A percentile compares a stretch with the other conserved stretches of the same genome.
Evolutionary conservation across 2,113 vertebrate genomes (phyloP).

Genomic region (Macaca nemestrina): DNA sequence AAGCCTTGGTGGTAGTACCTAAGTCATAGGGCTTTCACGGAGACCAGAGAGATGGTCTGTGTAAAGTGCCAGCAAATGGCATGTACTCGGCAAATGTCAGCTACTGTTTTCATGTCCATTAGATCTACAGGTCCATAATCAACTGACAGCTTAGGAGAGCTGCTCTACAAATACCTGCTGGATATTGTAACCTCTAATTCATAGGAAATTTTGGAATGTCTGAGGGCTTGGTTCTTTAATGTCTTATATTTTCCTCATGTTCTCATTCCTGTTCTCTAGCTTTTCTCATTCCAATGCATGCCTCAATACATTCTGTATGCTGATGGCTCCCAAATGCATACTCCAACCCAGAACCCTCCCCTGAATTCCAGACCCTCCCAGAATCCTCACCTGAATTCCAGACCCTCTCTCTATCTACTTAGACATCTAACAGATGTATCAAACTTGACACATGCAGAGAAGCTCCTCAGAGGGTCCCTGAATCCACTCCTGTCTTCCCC

Average conservation of each 20-base stretch:
- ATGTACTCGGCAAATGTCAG: not conserved
- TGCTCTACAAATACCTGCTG: not conserved
- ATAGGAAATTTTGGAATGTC: not conserved
- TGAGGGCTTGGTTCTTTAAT: not conserved
- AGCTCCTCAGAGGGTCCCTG: no score
- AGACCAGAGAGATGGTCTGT: not conserved
- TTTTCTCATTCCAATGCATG: not conserved
- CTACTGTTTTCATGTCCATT: not conserved
- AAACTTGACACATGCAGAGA: not conserved
- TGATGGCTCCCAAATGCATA: not conserved
- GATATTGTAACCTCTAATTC: not conserved
- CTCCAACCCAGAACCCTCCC: not conserved
- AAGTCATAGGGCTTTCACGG: not conserved
- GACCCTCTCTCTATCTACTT: not conserved
- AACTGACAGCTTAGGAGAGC: not conserved
- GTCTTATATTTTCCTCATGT: not conserved
- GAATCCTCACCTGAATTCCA: not conserved
- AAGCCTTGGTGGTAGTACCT: not conserved
- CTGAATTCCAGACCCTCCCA: not conserved
- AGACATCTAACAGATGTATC: not conserved
- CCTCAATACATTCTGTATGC: not conserved
- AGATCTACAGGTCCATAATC: not conserved
- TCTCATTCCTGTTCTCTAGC: not conserved
- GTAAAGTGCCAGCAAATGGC: not conserved
- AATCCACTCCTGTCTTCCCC: not conserved